Conservation (phyloP, 2,888 invertebrate species). For the Cataglyphis altisquamis region DNA sequence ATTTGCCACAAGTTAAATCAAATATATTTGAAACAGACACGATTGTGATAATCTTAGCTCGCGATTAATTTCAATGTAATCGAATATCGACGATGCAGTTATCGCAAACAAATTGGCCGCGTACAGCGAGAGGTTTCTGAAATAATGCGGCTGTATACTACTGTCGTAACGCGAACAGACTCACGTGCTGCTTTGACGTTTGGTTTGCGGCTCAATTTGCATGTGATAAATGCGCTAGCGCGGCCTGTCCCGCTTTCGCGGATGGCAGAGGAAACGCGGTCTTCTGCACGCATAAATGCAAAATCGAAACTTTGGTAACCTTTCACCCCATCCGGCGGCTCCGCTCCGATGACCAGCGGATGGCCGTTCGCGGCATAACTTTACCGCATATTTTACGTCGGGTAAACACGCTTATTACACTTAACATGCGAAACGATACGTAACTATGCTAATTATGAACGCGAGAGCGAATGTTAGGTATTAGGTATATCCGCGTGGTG, state of each 20-base stretch:
- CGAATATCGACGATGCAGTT: not conserved
- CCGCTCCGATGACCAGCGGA: not conserved
- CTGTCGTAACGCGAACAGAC: slow-evolving; percentile 21
- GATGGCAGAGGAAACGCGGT: slow-evolving; percentile 13
- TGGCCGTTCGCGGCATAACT: slow-evolving; percentile 15
- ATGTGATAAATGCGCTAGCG: slow-evolving; percentile 50
- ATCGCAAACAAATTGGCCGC: slow-evolving; percentile 28
- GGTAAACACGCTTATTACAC: not conserved
- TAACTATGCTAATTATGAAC: slow-evolving; percentile 21
- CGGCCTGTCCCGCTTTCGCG: slow-evolving; percentile 11
- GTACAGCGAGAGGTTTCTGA: slow-evolving; percentile 5
- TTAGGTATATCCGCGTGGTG: not conserved
- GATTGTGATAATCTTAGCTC: not conserved
- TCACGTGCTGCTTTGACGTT: slow-evolving; percentile 49
- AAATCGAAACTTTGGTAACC: slow-evolving; percentile 42
- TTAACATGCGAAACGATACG: slow-evolving; percentile 2
- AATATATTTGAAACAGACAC: not conserved
- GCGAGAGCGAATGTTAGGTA: not conserved
- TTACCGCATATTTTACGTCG: slow-evolving; percentile 24
- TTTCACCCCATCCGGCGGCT: slow-evolving; percentile 31
- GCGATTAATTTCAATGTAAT: not conserved
- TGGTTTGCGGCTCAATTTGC: slow-evolving; percentile 54
- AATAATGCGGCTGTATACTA: slow-evolving; percentile 9
- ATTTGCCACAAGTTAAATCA: slow-evolving; percentile 10
- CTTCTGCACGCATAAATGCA: slow-evolving; percentile 45